These are phyloP conservation scores for Sebastes iracundus DNA, from an alignment of 2,797 vertebrate genomes.

Conservation along the genomic window DNA sequence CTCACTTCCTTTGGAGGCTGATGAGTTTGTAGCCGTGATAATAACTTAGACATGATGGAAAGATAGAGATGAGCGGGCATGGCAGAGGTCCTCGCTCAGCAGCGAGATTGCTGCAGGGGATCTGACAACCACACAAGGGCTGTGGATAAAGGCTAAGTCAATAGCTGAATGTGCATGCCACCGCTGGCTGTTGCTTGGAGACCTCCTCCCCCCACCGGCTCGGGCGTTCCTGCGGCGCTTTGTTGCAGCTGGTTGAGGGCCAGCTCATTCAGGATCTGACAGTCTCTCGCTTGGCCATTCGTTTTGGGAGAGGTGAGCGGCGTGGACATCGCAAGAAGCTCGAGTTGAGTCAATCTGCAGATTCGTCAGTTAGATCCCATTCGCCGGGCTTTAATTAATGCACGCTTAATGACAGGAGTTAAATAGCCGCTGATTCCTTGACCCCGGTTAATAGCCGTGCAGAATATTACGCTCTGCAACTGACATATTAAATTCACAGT, in stretches of 20 bases:
- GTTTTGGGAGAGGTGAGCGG: slow-evolving; percentile 34
- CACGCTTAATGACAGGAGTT: background rate
- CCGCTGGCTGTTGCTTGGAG: slow-evolving; percentile 70
- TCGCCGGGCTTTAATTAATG: slow-evolving; percentile 18
- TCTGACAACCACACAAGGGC: slow-evolving; percentile 63
- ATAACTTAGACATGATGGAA: slow-evolving; percentile 34
- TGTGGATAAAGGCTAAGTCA: slow-evolving; percentile 64
- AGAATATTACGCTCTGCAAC: background rate
- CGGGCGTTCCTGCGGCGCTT: slow-evolving; percentile 57
- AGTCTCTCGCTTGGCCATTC: slow-evolving; percentile 28
- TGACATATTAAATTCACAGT: background rate
- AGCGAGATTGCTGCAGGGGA: slow-evolving; percentile 32
- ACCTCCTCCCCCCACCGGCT: slow-evolving; percentile 43
- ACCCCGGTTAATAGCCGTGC: slow-evolving; percentile 5
- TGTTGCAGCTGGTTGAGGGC: slow-evolving; percentile 59
- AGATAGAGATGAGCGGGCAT: slow-evolving; percentile 44
- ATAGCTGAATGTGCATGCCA: slow-evolving; percentile 70
- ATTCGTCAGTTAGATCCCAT: background rate
- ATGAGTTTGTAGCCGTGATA: slow-evolving; percentile 30
- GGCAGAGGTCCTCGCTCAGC: slow-evolving; percentile 42
- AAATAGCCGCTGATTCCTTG: slow-evolving; percentile 2
- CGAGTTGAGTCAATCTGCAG: background rate
- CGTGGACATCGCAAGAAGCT: background rate
- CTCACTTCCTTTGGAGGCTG: slow-evolving; percentile 28
- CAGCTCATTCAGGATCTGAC: slow-evolving; percentile 53